Conservation (phyloP, 2,888 invertebrate genomes). For the Eugnorisma glareosa region DNA sequence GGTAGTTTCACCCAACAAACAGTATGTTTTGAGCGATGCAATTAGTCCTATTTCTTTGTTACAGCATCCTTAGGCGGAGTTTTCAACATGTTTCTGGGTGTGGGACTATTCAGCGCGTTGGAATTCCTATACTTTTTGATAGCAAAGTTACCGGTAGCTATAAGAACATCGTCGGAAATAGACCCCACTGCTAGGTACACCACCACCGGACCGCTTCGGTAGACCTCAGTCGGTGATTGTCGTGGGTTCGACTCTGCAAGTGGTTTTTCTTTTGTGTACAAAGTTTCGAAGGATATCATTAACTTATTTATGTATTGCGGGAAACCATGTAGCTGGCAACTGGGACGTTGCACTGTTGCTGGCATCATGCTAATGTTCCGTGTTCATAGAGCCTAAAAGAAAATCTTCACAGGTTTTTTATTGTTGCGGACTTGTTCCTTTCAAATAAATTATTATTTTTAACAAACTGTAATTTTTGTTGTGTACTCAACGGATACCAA, state of each 20-base stretch:
- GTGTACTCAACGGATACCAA: not conserved
- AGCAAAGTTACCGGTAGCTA: constrained; percentile 70
- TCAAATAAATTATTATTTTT: constrained; percentile 10
- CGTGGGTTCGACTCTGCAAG: not conserved
- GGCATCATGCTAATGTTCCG: too few species aligned
- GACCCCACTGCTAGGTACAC: constrained; percentile 7
- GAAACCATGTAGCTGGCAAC: too few species aligned
- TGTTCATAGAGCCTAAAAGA: too few species aligned
- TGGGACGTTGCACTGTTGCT: too few species aligned
- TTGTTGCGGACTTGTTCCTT: not conserved
- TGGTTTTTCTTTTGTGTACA: not conserved
- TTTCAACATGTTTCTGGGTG: constrained; percentile 88
- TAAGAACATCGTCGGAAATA: constrained; percentile 66
- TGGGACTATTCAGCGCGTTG: constrained; percentile 84
- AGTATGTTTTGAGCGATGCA: not conserved
- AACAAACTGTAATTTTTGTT: not conserved
- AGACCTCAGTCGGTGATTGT: not conserved
- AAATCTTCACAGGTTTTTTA: not conserved
- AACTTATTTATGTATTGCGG: not conserved
- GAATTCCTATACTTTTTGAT: constrained; percentile 80
- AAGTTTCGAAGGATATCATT: not conserved
- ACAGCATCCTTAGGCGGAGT: constrained; percentile 87
- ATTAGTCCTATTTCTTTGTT: constrained; percentile 56
- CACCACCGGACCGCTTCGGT: not conserved
- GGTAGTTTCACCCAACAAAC: not conserved